Evolutionary conservation across 2,113 vertebrate species (phyloP).

Genomic region (Thunnus thynnus): DNA sequence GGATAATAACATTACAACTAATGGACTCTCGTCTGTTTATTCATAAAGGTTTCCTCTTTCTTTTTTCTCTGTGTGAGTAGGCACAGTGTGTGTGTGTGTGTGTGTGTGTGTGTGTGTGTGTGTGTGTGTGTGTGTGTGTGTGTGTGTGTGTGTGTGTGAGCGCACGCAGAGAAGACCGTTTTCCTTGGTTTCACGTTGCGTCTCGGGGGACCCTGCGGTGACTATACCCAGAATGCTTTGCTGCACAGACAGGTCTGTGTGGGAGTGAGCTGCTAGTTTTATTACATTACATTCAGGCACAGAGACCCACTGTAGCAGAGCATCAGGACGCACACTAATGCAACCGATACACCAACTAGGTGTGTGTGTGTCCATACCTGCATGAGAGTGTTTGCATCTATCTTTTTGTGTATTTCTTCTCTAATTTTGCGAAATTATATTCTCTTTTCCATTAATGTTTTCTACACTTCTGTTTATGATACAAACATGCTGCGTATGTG

Average conservation of each 20-base stretch:
- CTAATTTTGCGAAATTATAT: neutral
- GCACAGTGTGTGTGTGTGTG: slow-evolving; percentile 33
- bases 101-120: slow-evolving; percentile 31
- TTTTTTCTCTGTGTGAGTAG: slow-evolving; percentile 40
- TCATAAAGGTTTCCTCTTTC: slow-evolving; percentile 67
- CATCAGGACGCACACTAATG: slow-evolving; percentile 55
- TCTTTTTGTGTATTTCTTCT: neutral
- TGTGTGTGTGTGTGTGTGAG: slow-evolving; percentile 18
- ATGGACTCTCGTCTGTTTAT: slow-evolving; percentile 77
- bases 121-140: slow-evolving; percentile 23
- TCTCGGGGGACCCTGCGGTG: slow-evolving; percentile 75
- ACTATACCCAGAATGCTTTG: slow-evolving; percentile 77
- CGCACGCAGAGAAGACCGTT: slow-evolving; percentile 46
- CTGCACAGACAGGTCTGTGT: slow-evolving; percentile 76
- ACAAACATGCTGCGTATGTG: neutral
- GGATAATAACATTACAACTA: slow-evolving; percentile 73
- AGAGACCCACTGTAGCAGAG: slow-evolving; percentile 64
- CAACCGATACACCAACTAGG: slow-evolving; percentile 4
- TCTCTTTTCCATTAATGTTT: neutral
- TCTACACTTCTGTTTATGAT: neutral
- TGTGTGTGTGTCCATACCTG: slow-evolving; percentile 13
- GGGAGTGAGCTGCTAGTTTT: slow-evolving; percentile 67
- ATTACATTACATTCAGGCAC: slow-evolving; percentile 76
- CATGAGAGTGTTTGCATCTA: slow-evolving; percentile 1
- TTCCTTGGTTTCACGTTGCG: slow-evolving; percentile 69